These are phyloP conservation scores for Gortyna flavago DNA, from an alignment of 2,888 invertebrate genomes.

Conservation along the genomic window DNA sequence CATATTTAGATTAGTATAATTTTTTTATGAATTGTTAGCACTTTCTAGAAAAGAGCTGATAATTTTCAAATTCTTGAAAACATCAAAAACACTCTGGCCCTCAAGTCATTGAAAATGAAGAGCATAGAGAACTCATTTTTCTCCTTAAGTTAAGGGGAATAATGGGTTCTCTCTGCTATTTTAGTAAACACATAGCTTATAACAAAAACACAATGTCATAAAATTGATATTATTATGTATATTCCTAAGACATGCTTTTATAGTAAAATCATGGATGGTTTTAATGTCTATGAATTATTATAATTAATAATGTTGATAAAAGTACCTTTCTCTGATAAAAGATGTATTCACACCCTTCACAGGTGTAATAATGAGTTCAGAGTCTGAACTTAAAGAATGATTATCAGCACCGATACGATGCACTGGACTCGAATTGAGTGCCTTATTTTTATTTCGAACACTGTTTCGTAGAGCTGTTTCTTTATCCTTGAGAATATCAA, in stretches of 20 bases:
- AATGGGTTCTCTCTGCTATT: neutral
- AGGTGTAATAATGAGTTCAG: conserved; percentile 92
- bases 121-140: neutral
- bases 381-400: conserved; percentile 93
- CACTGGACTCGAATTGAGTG: conserved; percentile 81
- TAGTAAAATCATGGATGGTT: neutral
- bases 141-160: neutral
- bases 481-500: conserved; percentile 76
- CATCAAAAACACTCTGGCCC: neutral
- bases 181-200: neutral
- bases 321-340: conserved; percentile 91
- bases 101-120: neutral
- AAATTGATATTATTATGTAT: neutral
- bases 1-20: conserved; percentile 10
- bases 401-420: conserved; percentile 83
- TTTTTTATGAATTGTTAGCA: neutral
- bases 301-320: neutral
- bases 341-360: conserved; percentile 88
- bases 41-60: neutral
- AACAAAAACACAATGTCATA: neutral
- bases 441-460: conserved; percentile 80
- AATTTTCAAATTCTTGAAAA: neutral
- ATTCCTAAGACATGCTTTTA: conserved; percentile 13
- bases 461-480: conserved; percentile 73
- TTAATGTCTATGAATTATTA: neutral